Evolutionary conservation across 2,113 vertebrate genomes (phyloP).

Genomic region (Calidris pygmaea): DNA sequence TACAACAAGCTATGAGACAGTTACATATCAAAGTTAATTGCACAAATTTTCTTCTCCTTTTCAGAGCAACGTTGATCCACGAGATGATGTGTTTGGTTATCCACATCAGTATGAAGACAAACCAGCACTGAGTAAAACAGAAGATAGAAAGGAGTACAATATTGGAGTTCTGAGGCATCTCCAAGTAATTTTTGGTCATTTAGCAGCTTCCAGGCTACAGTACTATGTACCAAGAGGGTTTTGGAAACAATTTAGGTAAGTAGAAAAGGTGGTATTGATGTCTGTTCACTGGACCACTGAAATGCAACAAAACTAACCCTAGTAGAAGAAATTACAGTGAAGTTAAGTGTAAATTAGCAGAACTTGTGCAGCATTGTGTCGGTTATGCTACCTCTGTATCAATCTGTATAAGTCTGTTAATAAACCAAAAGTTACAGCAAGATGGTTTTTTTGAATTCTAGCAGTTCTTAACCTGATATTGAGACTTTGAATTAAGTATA

Average conservation of each 20-base stretch:
- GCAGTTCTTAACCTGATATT: not conserved
- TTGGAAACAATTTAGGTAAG: conserved; percentile 98
- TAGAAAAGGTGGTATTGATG: not conserved
- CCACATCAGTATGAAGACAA: conserved; percentile 98
- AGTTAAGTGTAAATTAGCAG: not conserved
- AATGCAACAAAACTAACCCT: not conserved
- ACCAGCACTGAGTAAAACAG: conserved; percentile 90
- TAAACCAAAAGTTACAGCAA: not conserved
- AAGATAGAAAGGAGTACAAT: conserved; percentile 98
- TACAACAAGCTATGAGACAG: not conserved
- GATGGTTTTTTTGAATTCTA: not conserved
- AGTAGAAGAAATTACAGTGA: not conserved
- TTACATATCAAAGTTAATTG: not conserved
- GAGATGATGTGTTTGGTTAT: conserved; percentile 98
- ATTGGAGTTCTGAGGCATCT: conserved; percentile 98
- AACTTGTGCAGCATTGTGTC: not conserved
- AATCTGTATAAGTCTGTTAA: not conserved
- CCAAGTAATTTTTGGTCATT: conserved; percentile 97
- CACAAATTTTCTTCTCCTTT: not conserved
- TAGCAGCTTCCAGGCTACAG: conserved; percentile 95
- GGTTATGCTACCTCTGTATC: not conserved
- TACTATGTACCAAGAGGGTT: conserved; percentile 98
- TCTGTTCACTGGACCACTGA: not conserved
- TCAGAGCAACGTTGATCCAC: conserved; percentile 95
- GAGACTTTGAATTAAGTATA: not conserved